Conservation (phyloP, 1,140 invertebrate genomes). For the Anastrepha obliqua region DNA sequence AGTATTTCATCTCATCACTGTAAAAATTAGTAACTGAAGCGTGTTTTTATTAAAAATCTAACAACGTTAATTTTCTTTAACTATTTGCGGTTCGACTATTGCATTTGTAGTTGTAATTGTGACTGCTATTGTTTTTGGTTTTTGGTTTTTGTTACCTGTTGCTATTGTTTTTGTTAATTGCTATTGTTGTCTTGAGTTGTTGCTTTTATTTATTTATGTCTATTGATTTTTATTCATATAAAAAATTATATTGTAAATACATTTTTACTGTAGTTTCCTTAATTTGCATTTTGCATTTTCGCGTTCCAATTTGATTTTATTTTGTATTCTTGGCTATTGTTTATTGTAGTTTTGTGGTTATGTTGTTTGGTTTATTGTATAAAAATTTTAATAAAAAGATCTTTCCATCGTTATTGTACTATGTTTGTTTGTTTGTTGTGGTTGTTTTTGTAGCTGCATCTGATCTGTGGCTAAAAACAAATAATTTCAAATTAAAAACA, state of each 20-base stretch:
- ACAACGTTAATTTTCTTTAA: constrained; percentile 19
- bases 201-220: constrained; percentile 14
- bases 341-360: neutral
- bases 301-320: neutral
- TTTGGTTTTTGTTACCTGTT: neutral
- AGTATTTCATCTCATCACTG: neutral
- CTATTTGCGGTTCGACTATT: constrained; percentile 5
- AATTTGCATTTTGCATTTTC: neutral
- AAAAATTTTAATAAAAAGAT: constrained; percentile 45
- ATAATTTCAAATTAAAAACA: neutral
- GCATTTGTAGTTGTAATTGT: constrained; percentile 15
- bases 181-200: constrained; percentile 37
- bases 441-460: neutral
- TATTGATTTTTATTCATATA: constrained; percentile 47
- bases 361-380: neutral
- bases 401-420: constrained; percentile 39
- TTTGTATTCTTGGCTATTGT: constrained; percentile 8
- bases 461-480: constrained; percentile 6
- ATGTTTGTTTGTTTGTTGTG: constrained; percentile 14
- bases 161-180: constrained; percentile 7
- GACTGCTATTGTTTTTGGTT: neutral
- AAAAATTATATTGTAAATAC: constrained; percentile 49
- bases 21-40: constrained; percentile 43
- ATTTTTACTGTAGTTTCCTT: neutral
- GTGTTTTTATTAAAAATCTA: constrained; percentile 37